These are phyloP conservation scores for Epizoanthus illoricatus DNA, from an alignment of 92 coral and sea anemone species.

Conservation along the genomic window DNA sequence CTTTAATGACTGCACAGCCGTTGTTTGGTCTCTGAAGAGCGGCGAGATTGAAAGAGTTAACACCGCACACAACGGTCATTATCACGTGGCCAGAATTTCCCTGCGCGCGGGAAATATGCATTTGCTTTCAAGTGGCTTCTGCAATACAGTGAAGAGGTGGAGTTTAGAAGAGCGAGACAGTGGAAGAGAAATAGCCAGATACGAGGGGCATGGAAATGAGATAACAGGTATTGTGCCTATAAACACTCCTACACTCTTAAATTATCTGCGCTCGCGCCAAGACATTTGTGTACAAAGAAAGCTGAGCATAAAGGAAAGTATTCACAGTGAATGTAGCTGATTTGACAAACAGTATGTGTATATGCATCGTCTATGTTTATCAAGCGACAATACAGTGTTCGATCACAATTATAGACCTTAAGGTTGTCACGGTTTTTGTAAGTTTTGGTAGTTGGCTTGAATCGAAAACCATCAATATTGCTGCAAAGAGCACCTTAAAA, in stretches of 20 bases:
- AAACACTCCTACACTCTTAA: background rate
- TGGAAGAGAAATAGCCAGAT: background rate
- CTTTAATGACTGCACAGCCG: constrained; percentile 46
- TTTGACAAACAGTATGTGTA: too few relatives aligned
- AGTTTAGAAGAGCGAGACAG: background rate
- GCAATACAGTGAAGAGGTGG: constrained; percentile 49
- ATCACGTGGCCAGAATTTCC: constrained; percentile 48
- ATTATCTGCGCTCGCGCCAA: too few relatives aligned
- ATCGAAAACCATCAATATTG: too few relatives aligned
- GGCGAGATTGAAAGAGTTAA: constrained; percentile 31
- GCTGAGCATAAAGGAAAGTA: too few relatives aligned
- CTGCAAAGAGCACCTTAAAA: too few relatives aligned
- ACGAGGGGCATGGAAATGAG: constrained; percentile 10
- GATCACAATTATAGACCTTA: too few relatives aligned
- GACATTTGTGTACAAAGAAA: too few relatives aligned
- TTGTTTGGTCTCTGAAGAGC: constrained; percentile 42
- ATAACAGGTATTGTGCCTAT: constrained; percentile 11
- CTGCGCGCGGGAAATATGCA: constrained; percentile 18
- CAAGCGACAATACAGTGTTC: too few relatives aligned
- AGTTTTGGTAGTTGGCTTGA: too few relatives aligned
- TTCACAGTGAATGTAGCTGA: too few relatives aligned
- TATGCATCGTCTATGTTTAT: too few relatives aligned
- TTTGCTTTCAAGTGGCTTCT: constrained; percentile 52
- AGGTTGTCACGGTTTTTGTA: too few relatives aligned
- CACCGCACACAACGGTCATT: constrained; percentile 48